Evolutionary conservation across 2,113 vertebrate genomes (phyloP).

Genomic region (human): GRCh38 chr17:53832001-53832500

Average conservation of each 20-base stretch:
- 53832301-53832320: neutral
- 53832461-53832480: neutral
- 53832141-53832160: constrained; percentile 66
- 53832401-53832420: neutral
- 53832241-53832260: neutral
- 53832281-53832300: neutral
- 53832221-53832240: constrained; percentile 37
- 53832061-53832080: neutral
- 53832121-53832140: constrained; percentile 49
- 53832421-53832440: neutral
- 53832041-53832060: constrained; percentile 28
- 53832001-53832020: constrained; percentile 7
- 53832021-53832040: constrained; percentile 49
- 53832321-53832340: neutral
- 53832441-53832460: neutral
- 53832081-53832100: neutral
- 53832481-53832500: neutral
- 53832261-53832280: constrained; percentile 39
- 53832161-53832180: constrained; percentile 63
- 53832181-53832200: constrained; percentile 65
- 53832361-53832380: neutral
- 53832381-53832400: neutral
- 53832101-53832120: constrained; percentile 21
- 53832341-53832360: neutral
- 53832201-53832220: constrained; percentile 61